A percentile compares a stretch with the other conserved stretches of the same genome.
These are phyloP conservation scores for Acropora yongei DNA, from an alignment of 64 coral and sea anemone species.

Conservation along the genomic window DNA sequence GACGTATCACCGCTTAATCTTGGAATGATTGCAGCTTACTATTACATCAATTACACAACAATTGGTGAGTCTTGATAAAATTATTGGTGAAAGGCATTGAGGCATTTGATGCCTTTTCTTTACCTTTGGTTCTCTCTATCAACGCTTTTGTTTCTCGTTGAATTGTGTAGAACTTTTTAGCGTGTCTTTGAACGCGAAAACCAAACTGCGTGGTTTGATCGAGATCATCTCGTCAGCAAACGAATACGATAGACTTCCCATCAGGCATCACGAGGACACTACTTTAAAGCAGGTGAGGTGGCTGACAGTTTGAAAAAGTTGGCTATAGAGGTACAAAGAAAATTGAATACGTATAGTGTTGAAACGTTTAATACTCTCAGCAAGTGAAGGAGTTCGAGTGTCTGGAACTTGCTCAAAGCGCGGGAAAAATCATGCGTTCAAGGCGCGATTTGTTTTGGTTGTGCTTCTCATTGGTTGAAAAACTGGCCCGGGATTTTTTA, in stretches of 20 bases:
- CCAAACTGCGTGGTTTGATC: slow-evolving; percentile 87
- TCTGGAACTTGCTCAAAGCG: too few relatives aligned
- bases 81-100: too few relatives aligned
- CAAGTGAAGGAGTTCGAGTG: too few relatives aligned
- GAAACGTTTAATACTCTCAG: too few relatives aligned
- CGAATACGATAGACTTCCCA: slow-evolving; percentile 93
- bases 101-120: background rate
- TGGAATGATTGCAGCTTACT: slow-evolving; percentile 98
- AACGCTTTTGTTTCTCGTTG: background rate
- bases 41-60: slow-evolving; percentile 98
- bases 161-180: slow-evolving; percentile 85
- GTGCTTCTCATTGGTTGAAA: too few relatives aligned
- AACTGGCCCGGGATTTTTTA: too few relatives aligned
- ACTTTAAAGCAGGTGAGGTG: slow-evolving; percentile 90
- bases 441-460: too few relatives aligned
- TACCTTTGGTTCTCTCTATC: background rate
- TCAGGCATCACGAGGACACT: slow-evolving; percentile 97
- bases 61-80: slow-evolving; percentile 69
- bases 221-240: slow-evolving; percentile 95
- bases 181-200: slow-evolving; percentile 91
- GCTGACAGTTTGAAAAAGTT: too few relatives aligned
- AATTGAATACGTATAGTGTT: too few relatives aligned
- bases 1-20: slow-evolving; percentile 93
- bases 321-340: too few relatives aligned
- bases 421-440: too few relatives aligned